Percentiles rank a stretch among this genome's conserved stretches.
phyloP scores from a whole-genome alignment of 2,113 vertebrate genomes.

The Ornithorhynchus anatinus region DNA sequence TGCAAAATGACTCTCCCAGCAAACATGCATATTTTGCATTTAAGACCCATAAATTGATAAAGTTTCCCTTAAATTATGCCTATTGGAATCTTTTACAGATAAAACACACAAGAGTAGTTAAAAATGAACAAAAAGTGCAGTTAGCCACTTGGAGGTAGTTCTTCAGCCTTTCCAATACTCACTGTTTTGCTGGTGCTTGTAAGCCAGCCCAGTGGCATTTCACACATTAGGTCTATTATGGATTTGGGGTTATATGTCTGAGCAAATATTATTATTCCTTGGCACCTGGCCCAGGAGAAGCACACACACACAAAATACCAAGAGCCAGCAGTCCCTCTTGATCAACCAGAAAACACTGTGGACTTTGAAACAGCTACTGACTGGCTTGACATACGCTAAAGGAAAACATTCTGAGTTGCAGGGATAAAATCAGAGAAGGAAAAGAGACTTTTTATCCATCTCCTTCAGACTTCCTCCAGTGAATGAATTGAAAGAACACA shows the following conservation, averaged over 20 bases:
- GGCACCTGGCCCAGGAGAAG: neutral
- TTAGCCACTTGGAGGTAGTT: neutral
- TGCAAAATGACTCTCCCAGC: neutral
- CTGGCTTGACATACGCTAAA: neutral
- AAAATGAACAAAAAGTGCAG: slow-evolving; percentile 8
- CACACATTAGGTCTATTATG: neutral
- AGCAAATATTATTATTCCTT: neutral
- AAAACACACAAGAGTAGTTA: neutral
- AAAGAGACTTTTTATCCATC: neutral
- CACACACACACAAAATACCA: neutral
- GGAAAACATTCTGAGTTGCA: neutral
- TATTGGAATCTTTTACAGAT: neutral
- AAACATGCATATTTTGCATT: neutral
- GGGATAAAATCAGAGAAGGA: neutral
- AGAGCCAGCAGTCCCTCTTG: neutral
- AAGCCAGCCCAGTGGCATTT: slow-evolving; percentile 7
- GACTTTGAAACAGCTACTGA: slow-evolving; percentile 3
- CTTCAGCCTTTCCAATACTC: neutral
- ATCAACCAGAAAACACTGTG: neutral
- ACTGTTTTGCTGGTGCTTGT: neutral
- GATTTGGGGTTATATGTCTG: neutral
- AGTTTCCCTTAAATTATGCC: neutral
- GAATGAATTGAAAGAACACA: slow-evolving; percentile 12
- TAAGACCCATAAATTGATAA: neutral
- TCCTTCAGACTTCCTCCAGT: neutral